These are phyloP conservation scores for Phthorimaea operculella DNA, from an alignment of 1,140 invertebrate species.

Conservation along the genomic window DNA sequence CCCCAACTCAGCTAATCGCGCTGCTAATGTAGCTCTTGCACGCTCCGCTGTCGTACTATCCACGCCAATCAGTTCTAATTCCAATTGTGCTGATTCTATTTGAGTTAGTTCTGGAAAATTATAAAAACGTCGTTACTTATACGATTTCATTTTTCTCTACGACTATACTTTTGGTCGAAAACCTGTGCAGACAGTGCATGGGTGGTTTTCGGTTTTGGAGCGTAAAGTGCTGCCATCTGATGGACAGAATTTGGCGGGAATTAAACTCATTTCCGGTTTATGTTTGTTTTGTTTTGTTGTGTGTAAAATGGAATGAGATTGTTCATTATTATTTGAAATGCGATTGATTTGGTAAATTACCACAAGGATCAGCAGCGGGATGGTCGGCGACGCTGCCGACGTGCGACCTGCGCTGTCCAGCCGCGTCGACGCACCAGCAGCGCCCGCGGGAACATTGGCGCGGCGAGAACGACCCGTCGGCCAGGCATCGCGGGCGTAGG, in stretches of 20 bases:
- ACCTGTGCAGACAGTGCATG: no score
- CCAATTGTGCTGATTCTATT: constrained; percentile 51
- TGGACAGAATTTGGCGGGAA: no score
- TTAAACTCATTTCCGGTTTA: no score
- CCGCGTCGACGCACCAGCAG: constrained; percentile 90
- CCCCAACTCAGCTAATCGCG: constrained; percentile 34
- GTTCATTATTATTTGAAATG: no score
- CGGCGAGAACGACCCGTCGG: constrained; percentile 78
- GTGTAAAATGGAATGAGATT: no score
- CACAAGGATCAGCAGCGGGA: constrained; percentile 72
- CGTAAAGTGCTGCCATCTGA: no score
- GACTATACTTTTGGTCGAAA: no score
- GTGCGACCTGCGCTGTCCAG: constrained; percentile 76
- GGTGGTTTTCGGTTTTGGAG: no score
- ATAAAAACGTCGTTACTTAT: constrained; percentile 2
- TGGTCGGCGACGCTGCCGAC: constrained; percentile 14
- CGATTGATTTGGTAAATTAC: constrained; percentile 54
- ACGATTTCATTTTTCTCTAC: no score
- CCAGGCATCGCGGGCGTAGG: constrained; percentile 71
- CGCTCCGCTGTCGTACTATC: constrained; percentile 26
- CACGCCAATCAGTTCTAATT: constrained; percentile 45
- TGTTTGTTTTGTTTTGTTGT: no score
- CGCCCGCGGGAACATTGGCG: constrained; percentile 78
- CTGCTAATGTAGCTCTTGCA: constrained; percentile 25
- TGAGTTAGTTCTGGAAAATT: constrained; percentile 42